Conservation (phyloP, 2,113 vertebrate species). For the Triplophysa tibetana region DNA sequence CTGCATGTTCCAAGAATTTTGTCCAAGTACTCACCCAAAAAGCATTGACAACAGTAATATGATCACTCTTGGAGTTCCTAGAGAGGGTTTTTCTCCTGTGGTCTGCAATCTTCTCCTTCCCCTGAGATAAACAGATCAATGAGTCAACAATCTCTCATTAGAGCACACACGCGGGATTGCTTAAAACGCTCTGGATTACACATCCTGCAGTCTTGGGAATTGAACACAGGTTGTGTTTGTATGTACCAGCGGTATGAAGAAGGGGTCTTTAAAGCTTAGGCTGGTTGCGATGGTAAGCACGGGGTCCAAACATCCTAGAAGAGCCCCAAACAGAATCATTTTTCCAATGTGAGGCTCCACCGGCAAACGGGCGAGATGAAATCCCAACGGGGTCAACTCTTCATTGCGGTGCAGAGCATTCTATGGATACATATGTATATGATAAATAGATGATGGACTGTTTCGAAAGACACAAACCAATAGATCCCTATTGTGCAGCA, state of each 20-base stretch:
- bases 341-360: conserved; percentile 97
- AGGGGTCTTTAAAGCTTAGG: conserved; percentile 98
- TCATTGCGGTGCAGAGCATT: conserved; percentile 90
- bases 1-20: too few species aligned
- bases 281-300: conserved; percentile 94
- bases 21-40: conserved; percentile 77
- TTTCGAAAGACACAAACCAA: not conserved
- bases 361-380: conserved; percentile 90
- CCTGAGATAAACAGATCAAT: conserved; percentile 69
- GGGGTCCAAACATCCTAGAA: conserved; percentile 93
- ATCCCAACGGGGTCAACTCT: conserved; percentile 88
- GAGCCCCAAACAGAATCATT: conserved; percentile 95
- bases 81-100: conserved; percentile 86
- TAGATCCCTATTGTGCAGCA: not conserved
- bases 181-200: not conserved
- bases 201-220: not conserved
- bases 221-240: not conserved
- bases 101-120: conserved; percentile 96
- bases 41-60: conserved; percentile 92
- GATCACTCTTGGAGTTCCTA: conserved; percentile 89
- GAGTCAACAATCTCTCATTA: conserved; percentile 1
- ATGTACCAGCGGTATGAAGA: conserved; percentile 93
- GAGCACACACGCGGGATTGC: not conserved
- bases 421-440: conserved; percentile 65
- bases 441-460: not conserved